Base-by-base conservation (phyloP, 2,113 vertebrate species). In the Dissostichus mawsoni region DNA sequence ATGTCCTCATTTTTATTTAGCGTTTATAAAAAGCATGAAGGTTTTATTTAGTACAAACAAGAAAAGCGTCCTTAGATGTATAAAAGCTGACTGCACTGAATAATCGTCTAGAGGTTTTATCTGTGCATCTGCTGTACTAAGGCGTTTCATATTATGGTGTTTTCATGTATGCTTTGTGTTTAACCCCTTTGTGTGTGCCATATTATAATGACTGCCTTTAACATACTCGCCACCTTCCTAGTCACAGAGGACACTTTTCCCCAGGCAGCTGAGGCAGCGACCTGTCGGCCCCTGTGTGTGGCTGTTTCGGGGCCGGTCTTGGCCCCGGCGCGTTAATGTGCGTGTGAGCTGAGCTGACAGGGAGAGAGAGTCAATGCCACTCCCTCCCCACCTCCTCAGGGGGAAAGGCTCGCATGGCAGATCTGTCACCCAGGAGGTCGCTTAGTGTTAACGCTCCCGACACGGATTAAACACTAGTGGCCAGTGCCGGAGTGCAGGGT, bases 361-460 rank as follows among this genome's bases (percentile, higher is more conserved):
- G 58, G 76, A 85, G 86, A 82, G 88, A 80, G 89, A 89, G 86
- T 90, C 85, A 69, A 66, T 82, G 78, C 85, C 89, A 82, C 90
- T 71, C 78, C 89, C 90, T 85, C 82, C 67, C 79, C 48, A 74
- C 78, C 89, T 87, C 91, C 91, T 90, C 88, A 45, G 92, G 93
- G 91, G 87, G 84, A 86, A 88, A 91, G 90, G 93, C 93, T 96
- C 95, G 90, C 94, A 94, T 96, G 94, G 95, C 96, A 96, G 96
- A 96, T 97, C 96, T 97, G 96, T 98, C 96, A 96, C 96, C 96
- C 94, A 92, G 87, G 94, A 97, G 97, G 96, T 97, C 94, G 90
- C 92, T 95, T 94, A 94, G 96, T 95, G 97, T 97, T 97, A 98
- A 98, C 97, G 95, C 95, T 96, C 94, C 96, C 96, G 91, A 96